Percentiles rank a stretch among this genome's conserved stretches.
phyloP scores from a whole-genome alignment of 2,888 invertebrate genomes.

The Parasteatoda lunata region DNA sequence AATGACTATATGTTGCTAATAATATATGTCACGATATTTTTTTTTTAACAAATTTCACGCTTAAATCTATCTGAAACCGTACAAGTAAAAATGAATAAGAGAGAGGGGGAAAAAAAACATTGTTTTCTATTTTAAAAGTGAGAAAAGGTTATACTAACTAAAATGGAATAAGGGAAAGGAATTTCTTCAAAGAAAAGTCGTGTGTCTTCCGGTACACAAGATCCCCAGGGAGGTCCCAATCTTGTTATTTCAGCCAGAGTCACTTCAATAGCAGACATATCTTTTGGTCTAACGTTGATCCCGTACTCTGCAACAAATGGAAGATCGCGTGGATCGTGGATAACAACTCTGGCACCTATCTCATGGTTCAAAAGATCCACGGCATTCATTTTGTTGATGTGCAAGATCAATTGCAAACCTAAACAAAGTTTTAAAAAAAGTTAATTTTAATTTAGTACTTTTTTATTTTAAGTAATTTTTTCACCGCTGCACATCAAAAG shows the following conservation, averaged over 20 bases:
- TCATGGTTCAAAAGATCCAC: slow-evolving; percentile 45
- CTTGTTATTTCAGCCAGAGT: slow-evolving; percentile 11
- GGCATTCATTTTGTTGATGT: slow-evolving; percentile 11
- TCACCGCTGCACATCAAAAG: no score
- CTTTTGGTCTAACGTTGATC: slow-evolving; percentile 35
- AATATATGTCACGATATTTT: no score
- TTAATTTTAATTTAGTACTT: background rate
- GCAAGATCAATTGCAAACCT: slow-evolving; percentile 53
- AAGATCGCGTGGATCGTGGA: slow-evolving; percentile 42
- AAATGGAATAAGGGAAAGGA: slow-evolving; percentile 29
- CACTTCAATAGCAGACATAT: slow-evolving; percentile 59
- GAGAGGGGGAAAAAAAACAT: no score
- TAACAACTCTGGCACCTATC: slow-evolving; percentile 43
- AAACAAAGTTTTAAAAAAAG: background rate
- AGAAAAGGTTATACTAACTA: slow-evolving; percentile 16
- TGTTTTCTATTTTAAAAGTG: no score
- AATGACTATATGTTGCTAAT: no score
- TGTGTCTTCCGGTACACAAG: slow-evolving; percentile 7
- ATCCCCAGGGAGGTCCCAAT: slow-evolving; percentile 40
- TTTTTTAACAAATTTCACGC: no score
- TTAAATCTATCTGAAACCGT: no score
- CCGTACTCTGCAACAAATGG: slow-evolving; percentile 56
- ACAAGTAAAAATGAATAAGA: no score
- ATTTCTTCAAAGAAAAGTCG: background rate
- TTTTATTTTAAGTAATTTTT: no score